A percentile compares a stretch with the other conserved stretches of the same genome.
Evolutionary conservation across 2,888 invertebrate species (phyloP).

Genomic region (Campoletis raptor): DNA sequence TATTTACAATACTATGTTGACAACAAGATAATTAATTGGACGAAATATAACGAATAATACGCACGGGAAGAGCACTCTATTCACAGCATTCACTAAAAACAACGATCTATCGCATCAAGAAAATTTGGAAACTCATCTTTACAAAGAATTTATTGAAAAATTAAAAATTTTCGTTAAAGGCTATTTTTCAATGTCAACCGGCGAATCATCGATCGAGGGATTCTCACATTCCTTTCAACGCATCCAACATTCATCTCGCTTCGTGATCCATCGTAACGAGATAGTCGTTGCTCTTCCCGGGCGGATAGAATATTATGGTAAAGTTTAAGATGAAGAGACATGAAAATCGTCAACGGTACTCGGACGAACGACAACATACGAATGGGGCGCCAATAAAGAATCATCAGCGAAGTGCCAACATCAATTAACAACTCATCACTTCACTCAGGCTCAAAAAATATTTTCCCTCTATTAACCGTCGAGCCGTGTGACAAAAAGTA

Average conservation of each 20-base stretch:
- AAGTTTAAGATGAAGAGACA: constrained; percentile 77
- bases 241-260: constrained; percentile 9
- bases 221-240: not conserved
- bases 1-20: not conserved
- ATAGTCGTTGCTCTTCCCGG: constrained; percentile 39
- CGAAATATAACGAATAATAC: constrained; percentile 4
- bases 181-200: constrained; percentile 34
- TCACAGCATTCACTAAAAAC: not conserved
- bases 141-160: not conserved
- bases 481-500: not conserved
- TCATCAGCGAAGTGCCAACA: constrained; percentile 24
- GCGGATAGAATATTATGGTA: constrained; percentile 73
- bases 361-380: constrained; percentile 6
- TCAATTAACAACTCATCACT: not conserved
- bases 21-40: not conserved
- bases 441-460: not conserved
- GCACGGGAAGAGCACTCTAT: constrained; percentile 42
- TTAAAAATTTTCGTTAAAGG: not conserved
- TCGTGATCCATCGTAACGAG: constrained; percentile 76
- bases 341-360: constrained; percentile 39
- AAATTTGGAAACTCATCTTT: not conserved
- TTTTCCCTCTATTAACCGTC: not conserved
- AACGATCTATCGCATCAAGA: not conserved
- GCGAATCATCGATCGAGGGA: constrained; percentile 23
- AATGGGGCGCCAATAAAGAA: constrained; percentile 36